Conservation (phyloP, 92 coral and sea anemone species). For the Epizoanthus rinbou region DNA sequence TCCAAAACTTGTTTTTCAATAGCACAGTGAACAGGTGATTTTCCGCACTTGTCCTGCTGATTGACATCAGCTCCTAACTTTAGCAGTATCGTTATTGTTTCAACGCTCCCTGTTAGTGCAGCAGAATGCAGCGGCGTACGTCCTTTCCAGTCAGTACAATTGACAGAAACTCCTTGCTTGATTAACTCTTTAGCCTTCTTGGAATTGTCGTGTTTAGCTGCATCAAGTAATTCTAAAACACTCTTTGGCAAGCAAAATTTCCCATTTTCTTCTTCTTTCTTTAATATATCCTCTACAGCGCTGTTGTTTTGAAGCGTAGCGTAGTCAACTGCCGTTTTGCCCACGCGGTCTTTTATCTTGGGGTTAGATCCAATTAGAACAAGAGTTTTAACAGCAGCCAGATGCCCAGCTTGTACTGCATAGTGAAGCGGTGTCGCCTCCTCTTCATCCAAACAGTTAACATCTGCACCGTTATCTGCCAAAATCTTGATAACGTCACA, state of each 20-base stretch:
- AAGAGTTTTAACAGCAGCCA: slow-evolving; percentile 3
- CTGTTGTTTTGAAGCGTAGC: neutral
- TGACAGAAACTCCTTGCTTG: slow-evolving; percentile 1
- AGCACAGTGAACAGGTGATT: slow-evolving; percentile 26
- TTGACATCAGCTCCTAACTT: neutral
- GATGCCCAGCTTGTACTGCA: slow-evolving; percentile 5
- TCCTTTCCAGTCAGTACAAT: slow-evolving; percentile 19
- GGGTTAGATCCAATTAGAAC: slow-evolving; percentile 6
- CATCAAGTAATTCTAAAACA: slow-evolving; percentile 9
- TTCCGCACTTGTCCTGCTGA: slow-evolving; percentile 13
- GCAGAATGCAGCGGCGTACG: slow-evolving; percentile 23
- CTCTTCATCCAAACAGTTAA: slow-evolving; percentile 26
- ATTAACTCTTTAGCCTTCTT: neutral
- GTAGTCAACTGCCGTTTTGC: slow-evolving; percentile 23
- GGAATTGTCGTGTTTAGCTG: neutral
- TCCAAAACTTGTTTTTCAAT: neutral
- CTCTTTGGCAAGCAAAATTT: neutral
- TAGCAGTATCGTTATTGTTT: neutral
- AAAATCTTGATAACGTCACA: slow-evolving; percentile 1
- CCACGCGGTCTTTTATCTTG: neutral
- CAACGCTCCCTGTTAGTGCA: slow-evolving; percentile 11
- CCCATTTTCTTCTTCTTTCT: neutral
- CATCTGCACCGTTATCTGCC: slow-evolving; percentile 13
- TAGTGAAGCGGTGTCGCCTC: slow-evolving; percentile 32
- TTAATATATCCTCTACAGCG: neutral